Base-by-base conservation (phyloP, 2,113 vertebrate species). In the Urocitellus parryii region DNA sequence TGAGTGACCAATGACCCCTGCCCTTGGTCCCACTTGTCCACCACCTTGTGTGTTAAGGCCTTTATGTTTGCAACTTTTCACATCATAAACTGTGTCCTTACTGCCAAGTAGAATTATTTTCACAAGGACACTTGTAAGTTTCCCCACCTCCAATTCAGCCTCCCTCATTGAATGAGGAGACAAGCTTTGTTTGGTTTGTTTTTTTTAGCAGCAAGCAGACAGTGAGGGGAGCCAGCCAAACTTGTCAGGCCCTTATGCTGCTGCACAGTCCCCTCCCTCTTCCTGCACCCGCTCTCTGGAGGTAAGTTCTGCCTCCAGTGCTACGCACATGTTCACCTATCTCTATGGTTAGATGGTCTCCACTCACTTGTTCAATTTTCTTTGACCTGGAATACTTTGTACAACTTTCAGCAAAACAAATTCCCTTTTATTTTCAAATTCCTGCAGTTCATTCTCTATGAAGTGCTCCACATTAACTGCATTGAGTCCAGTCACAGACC, bases 381-480 rank as follows among this genome's bases (percentile, higher is more conserved):
- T 88, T 53, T 88, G 37, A 88, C 48, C 37, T 17, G 48, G 5
- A 42, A 45, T 9, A 2, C 0, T 74, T 42, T 67, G 20, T 73
- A 20, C 45, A 18, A 68, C 45, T 83, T 88, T 24, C 22, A 78
- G 51, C n/a, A 90, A 90, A 53, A 32, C 27, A 88, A 88, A 67
- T 83, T 86, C 70, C 56, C 18, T 91, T 81, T 88, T 32, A 20
- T 67, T 92, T 96, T 82, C 18, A 82, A 67, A 58, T 5, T 72
- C 16, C 4, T 48, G n/a, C 32, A 72, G 61, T 16, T 72, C 12
- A 53, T 74, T 76, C 42, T 83, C 37, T 56, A 63, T 70, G 48
- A 89, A 56, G 14, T 37, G 78, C 45, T 92, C 42, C 56, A 77
- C 32, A 56, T 58, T 51, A 70, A 76, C 27, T 73, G 27, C 27